Percentiles rank a stretch among this genome's conserved stretches.
phyloP scores from a whole-genome alignment of 2,797 vertebrate genomes.

The Anguilla megastoma region DNA sequence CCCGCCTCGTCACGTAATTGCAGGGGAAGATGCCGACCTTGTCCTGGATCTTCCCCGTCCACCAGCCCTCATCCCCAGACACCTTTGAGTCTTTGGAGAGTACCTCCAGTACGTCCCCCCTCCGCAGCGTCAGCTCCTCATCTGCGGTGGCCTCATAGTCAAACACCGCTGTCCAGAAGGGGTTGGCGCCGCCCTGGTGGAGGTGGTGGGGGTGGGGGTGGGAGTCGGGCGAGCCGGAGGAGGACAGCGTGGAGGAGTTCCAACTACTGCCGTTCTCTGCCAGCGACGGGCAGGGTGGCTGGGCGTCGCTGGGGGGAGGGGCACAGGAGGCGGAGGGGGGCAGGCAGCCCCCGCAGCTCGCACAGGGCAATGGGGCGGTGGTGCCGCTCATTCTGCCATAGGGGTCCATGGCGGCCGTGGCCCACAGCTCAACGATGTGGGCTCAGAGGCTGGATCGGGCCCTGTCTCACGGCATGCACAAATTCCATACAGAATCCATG shows the following conservation, averaged over 20 bases:
- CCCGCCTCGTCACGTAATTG: constrained; percentile 83
- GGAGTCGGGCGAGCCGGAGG: constrained; percentile 69
- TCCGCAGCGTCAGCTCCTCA: constrained; percentile 85
- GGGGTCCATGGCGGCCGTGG: constrained; percentile 72
- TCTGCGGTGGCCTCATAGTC: constrained; percentile 89
- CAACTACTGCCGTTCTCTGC: constrained; percentile 76
- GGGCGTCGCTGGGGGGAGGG: constrained; percentile 61
- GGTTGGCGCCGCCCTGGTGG: constrained; percentile 56
- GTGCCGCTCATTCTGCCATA: constrained; percentile 64
- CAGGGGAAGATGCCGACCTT: constrained; percentile 91
- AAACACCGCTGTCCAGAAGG: constrained; percentile 87
- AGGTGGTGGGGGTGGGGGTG: constrained; percentile 58
- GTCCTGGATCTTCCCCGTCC: constrained; percentile 88
- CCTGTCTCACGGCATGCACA: constrained; percentile 69
- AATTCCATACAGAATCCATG: constrained; percentile 74
- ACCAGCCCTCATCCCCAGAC: constrained; percentile 92
- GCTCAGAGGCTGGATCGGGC: constrained; percentile 58
- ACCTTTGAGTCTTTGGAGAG: constrained; percentile 90
- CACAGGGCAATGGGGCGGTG: constrained; percentile 69
- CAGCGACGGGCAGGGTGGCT: constrained; percentile 59
- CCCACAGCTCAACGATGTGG: constrained; percentile 61
- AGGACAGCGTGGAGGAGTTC: constrained; percentile 69
- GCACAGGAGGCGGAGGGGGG: constrained; percentile 64
- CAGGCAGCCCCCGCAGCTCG: constrained; percentile 73
- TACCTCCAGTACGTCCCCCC: constrained; percentile 86